These are phyloP conservation scores for Mohoua ochrocephala DNA, from an alignment of 2,113 vertebrate genomes.

Conservation along the genomic window DNA sequence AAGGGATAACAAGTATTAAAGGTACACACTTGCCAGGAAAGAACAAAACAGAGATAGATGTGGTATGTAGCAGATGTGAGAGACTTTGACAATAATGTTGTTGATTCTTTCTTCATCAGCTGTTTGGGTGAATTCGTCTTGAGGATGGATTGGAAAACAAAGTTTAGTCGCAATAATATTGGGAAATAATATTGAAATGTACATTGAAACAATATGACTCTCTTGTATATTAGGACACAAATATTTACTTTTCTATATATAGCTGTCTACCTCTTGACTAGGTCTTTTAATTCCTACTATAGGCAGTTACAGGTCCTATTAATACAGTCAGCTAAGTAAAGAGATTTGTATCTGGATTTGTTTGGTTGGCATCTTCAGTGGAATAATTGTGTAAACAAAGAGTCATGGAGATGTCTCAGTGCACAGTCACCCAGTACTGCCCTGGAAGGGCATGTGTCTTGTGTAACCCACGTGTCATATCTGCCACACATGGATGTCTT, in stretches of 20 bases:
- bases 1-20: neutral
- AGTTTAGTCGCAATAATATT: neutral
- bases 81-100: neutral
- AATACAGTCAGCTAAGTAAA: neutral
- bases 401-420: neutral
- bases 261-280: neutral
- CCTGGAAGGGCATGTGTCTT: neutral
- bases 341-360: neutral
- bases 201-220: neutral
- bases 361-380: neutral
- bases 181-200: neutral
- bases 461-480: neutral
- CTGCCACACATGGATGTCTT: neutral
- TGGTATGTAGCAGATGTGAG: neutral
- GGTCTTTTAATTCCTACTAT: neutral
- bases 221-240: neutral
- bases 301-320: neutral
- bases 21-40: neutral
- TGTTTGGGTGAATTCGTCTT: neutral
- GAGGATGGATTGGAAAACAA: neutral
- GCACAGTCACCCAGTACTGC: neutral
- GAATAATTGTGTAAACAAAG: neutral
- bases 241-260: neutral
- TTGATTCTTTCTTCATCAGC: neutral
- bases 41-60: neutral